Evolutionary conservation across 64 coral and sea anemone genomes (phyloP).

Genomic region (Acropora yongei): DNA sequence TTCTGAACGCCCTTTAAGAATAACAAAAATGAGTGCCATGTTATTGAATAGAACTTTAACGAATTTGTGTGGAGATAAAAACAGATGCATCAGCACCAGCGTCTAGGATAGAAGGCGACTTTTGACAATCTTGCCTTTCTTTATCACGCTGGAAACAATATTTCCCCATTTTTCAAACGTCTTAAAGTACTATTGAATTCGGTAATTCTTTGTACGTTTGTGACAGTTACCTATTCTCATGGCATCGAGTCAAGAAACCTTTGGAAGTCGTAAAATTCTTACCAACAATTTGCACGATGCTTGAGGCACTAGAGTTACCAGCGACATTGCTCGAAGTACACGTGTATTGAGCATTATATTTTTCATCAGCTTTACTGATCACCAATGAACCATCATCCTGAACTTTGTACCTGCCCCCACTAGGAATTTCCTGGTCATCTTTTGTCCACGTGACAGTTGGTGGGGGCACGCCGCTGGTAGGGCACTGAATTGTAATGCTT

Average conservation of each 20-base stretch:
- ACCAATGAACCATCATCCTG: slow-evolving; percentile 35
- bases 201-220: no score
- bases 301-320: slow-evolving; percentile 39
- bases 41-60: no score
- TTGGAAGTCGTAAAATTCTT: not conserved
- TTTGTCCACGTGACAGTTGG: slow-evolving; percentile 83
- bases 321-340: slow-evolving; percentile 42
- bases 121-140: no score
- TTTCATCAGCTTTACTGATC: not conserved
- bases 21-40: no score
- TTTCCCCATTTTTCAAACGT: no score
- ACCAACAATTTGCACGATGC: slow-evolving; percentile 44
- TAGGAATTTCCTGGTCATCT: slow-evolving; percentile 39
- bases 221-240: no score
- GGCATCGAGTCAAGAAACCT: no score
- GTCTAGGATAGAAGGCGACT: no score
- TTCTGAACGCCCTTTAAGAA: not conserved
- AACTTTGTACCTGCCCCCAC: slow-evolving; percentile 46
- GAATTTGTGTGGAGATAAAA: no score
- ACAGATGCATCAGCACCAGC: no score
- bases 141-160: no score
- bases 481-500: slow-evolving; percentile 75
- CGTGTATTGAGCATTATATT: slow-evolving; percentile 36
- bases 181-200: no score
- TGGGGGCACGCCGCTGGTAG: slow-evolving; percentile 50